A percentile compares a stretch with the other conserved stretches of the same genome.
Evolutionary conservation across 2,888 invertebrate genomes (phyloP).

Genomic region (Coelopa pilipes): DNA sequence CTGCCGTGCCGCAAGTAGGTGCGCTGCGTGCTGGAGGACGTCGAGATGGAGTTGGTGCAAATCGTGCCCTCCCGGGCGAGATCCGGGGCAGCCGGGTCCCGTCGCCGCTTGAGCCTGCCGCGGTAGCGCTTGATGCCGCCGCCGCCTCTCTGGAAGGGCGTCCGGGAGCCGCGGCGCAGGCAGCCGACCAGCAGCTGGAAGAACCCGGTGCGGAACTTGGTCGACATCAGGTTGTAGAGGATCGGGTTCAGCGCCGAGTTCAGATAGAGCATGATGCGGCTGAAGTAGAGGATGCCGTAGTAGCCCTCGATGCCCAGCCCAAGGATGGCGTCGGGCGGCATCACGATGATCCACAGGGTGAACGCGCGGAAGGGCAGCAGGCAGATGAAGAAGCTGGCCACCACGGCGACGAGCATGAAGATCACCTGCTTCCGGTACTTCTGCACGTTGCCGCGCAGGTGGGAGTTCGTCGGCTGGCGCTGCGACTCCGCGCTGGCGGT

Average conservation of each 20-base stretch:
- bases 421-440: slow-evolving; percentile 85
- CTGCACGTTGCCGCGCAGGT: slow-evolving; percentile 69
- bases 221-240: slow-evolving; percentile 90
- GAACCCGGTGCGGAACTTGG: slow-evolving; percentile 88
- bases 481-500: slow-evolving; percentile 29
- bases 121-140: slow-evolving; percentile 31
- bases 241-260: slow-evolving; percentile 94
- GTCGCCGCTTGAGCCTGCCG: background rate
- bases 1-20: slow-evolving; percentile 57
- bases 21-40: slow-evolving; percentile 59
- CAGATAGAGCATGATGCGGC: slow-evolving; percentile 87
- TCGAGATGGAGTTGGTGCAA: slow-evolving; percentile 53
- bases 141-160: background rate
- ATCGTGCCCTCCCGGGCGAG: slow-evolving; percentile 36
- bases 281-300: slow-evolving; percentile 85
- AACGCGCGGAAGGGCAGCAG: slow-evolving; percentile 89
- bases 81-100: slow-evolving; percentile 11
- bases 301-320: slow-evolving; percentile 82
- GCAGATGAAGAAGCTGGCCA: slow-evolving; percentile 90
- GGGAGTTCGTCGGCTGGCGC: slow-evolving; percentile 49
- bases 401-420: slow-evolving; percentile 89
- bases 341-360: slow-evolving; percentile 86
- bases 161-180: slow-evolving; percentile 26
- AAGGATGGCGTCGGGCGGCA: slow-evolving; percentile 75
- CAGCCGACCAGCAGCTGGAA: slow-evolving; percentile 72